A percentile compares a stretch with the other conserved stretches of the same genome.
Conservation (phyloP, 2,797 vertebrate species). For the Aldrovandia affinis region DNA sequence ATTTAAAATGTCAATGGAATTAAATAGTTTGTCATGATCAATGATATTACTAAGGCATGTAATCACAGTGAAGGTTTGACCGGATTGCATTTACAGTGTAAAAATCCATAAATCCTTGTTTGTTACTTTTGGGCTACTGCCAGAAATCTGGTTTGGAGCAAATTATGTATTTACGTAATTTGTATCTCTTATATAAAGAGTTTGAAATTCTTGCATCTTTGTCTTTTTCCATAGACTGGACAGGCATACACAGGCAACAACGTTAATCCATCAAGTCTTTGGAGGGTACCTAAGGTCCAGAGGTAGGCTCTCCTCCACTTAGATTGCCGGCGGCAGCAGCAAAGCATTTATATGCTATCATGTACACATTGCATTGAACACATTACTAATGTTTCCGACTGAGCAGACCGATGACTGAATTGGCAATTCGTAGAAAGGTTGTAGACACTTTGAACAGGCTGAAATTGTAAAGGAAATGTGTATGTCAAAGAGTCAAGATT, state of each 20-base stretch:
- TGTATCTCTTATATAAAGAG: background rate
- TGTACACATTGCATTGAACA: no score
- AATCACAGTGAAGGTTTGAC: background rate
- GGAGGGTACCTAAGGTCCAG: slow-evolving; percentile 94
- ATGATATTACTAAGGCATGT: no score
- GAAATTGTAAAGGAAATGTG: background rate
- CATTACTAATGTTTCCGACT: background rate
- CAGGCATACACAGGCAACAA: slow-evolving; percentile 92
- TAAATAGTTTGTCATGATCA: no score
- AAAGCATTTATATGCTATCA: no score
- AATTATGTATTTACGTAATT: background rate
- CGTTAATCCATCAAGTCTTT: slow-evolving; percentile 95
- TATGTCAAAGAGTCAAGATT: background rate
- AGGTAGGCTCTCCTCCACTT: slow-evolving; percentile 71
- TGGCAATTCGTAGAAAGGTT: background rate
- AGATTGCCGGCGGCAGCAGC: no score
- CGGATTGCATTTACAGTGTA: background rate
- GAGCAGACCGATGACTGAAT: no score
- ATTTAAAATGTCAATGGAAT: no score
- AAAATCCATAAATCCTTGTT: background rate
- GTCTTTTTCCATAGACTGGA: slow-evolving; percentile 81
- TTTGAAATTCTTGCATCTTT: slow-evolving; percentile 6
- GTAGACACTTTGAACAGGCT: background rate
- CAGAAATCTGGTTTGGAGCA: no score
- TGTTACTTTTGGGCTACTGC: no score